phyloP scores from a whole-genome alignment of 2,113 vertebrate species.

The Cacatua alba region DNA sequence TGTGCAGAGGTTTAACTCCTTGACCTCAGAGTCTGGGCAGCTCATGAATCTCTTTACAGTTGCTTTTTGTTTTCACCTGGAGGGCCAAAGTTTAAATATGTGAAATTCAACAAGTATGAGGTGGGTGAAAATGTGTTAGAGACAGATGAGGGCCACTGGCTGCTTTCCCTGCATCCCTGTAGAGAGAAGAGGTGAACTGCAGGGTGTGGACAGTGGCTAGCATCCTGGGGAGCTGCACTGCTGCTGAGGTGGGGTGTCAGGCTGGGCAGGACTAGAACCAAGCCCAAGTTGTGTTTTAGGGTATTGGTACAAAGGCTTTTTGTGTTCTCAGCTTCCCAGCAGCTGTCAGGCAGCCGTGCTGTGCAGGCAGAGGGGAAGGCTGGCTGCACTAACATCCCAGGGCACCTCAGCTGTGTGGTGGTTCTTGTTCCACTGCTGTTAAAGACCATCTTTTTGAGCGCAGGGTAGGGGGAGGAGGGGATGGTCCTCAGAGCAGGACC shows the following conservation, averaged over 20 bases:
- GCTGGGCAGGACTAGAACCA: not conserved
- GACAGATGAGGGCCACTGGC: not conserved
- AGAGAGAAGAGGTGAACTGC: not conserved
- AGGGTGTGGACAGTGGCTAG: fast-evolving
- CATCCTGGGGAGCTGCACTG: not conserved
- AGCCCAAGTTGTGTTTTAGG: not conserved
- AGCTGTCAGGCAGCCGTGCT: not conserved
- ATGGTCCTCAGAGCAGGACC: not conserved
- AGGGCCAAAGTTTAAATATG: not conserved
- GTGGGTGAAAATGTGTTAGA: not conserved
- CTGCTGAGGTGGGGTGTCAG: not conserved
- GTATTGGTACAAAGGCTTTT: not conserved
- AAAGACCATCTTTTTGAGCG: not conserved
- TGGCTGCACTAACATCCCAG: not conserved
- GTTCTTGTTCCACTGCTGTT: not conserved
- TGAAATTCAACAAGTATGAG: not conserved
- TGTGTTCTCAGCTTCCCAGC: not conserved
- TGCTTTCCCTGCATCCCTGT: not conserved
- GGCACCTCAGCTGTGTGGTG: not conserved
- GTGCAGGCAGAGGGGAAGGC: not conserved
- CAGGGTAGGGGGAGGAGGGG: not conserved
- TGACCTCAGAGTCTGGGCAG: not conserved
- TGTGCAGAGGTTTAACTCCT: not conserved
- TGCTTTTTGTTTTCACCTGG: not conserved
- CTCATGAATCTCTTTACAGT: not conserved